Conservation (phyloP, 1,140 invertebrate species). For the Diprion similis region DNA sequence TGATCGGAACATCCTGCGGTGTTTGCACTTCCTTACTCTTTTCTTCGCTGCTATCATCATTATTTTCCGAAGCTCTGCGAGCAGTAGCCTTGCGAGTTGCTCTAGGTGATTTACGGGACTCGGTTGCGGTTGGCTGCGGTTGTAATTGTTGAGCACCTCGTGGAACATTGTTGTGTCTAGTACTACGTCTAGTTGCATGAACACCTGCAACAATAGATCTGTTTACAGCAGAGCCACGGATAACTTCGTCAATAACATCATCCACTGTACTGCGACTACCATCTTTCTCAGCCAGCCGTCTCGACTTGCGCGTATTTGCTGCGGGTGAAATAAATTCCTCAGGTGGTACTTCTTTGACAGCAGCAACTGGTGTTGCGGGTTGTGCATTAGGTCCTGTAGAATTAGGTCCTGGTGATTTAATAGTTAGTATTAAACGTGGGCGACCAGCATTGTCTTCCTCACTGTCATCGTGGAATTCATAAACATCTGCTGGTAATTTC, state of each 20-base stretch:
- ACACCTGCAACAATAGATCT: constrained; percentile 38
- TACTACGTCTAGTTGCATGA: constrained; percentile 48
- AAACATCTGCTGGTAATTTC: constrained; percentile 74
- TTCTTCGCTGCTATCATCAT: constrained; percentile 68
- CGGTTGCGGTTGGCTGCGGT: constrained; percentile 42
- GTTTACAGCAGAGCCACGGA: constrained; percentile 66
- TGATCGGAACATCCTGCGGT: constrained; percentile 31
- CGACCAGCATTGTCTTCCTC: constrained; percentile 73
- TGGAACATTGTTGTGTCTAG: constrained; percentile 51
- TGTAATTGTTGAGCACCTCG: constrained; percentile 39
- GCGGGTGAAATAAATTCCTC: constrained; percentile 70
- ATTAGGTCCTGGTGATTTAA: constrained; percentile 72
- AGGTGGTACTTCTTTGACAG: constrained; percentile 65
- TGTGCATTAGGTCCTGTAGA: constrained; percentile 45
- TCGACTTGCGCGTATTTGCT: constrained; percentile 78
- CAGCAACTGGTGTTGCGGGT: constrained; percentile 54
- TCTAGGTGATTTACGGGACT: constrained; percentile 70
- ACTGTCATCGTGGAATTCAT: constrained; percentile 85
- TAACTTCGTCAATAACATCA: constrained; percentile 86
- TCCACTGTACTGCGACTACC: constrained; percentile 77
- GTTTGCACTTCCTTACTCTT: constrained; percentile 56
- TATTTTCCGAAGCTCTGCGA: constrained; percentile 69
- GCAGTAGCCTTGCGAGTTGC: constrained; percentile 65
- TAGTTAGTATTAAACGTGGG: constrained; percentile 79
- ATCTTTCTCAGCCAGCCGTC: constrained; percentile 80